Evolutionary conservation across 2,888 invertebrate species (phyloP).

Genomic region (Deroplatys truncata): DNA sequence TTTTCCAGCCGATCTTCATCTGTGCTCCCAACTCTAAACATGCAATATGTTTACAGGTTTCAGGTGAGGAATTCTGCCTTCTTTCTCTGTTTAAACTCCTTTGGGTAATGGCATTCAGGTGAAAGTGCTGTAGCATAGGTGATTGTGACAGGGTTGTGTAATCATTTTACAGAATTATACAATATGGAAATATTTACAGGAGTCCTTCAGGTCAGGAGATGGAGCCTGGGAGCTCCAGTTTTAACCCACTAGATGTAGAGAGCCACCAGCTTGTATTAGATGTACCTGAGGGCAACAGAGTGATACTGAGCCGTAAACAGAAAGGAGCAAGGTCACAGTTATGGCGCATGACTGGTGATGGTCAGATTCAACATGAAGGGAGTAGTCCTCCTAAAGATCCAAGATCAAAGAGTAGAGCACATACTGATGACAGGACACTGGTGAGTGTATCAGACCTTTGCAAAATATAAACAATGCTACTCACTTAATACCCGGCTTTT

Average conservation of each 20-base stretch:
- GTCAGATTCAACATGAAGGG: conserved; percentile 92
- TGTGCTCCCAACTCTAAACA: no score
- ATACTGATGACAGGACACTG: conserved; percentile 30
- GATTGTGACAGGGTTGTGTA: no score
- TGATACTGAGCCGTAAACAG: conserved; percentile 69
- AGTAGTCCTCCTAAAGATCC: conserved; percentile 48
- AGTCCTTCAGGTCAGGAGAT: background rate
- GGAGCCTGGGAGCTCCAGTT: background rate
- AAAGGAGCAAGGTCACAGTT: conserved; percentile 75
- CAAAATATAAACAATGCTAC: background rate
- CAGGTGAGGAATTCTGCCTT: no score
- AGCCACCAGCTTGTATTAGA: conserved; percentile 78
- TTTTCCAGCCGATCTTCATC: no score
- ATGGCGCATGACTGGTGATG: conserved; percentile 89
- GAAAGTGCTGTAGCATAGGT: no score
- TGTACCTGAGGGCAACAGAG: conserved; percentile 59
- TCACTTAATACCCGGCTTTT: no score
- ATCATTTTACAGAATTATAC: background rate
- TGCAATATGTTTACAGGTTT: no score
- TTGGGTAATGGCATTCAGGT: no score
- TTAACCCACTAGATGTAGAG: conserved; percentile 52
- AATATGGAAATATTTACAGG: background rate
- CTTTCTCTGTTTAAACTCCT: no score
- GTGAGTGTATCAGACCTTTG: background rate
- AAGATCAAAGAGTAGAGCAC: conserved; percentile 24